phyloP scores from a whole-genome alignment of 2,113 vertebrate species.

The Globicephala melas region DNA sequence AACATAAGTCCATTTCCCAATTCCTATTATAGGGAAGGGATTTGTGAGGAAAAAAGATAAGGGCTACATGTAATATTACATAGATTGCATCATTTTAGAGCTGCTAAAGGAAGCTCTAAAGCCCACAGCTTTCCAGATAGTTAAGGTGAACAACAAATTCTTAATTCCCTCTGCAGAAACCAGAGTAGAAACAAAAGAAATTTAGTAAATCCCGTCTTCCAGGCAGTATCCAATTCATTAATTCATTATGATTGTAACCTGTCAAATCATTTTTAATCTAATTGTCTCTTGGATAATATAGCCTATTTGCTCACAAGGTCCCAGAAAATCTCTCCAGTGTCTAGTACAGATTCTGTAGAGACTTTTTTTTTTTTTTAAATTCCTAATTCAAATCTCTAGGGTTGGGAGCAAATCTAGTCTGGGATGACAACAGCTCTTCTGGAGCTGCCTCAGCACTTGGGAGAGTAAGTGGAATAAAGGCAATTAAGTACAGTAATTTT shows the following conservation, averaged over 20 bases:
- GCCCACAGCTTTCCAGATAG: background rate
- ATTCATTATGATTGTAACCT: background rate
- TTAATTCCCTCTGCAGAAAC: background rate
- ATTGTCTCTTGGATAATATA: background rate
- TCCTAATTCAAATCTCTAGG: background rate
- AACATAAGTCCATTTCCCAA: constrained; percentile 5
- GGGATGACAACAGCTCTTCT: background rate
- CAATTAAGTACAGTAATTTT: background rate
- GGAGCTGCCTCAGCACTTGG: background rate
- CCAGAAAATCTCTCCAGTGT: background rate
- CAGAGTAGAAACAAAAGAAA: background rate
- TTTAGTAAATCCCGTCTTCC: background rate
- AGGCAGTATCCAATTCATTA: background rate
- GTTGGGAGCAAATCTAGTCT: background rate
- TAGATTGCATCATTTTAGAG: background rate
- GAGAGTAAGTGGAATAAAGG: background rate
- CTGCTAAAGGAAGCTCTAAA: background rate
- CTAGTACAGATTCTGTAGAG: background rate
- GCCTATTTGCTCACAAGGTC: background rate
- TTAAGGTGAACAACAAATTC: background rate
- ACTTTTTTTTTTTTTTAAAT: background rate
- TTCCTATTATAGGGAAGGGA: background rate
- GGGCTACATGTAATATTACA: background rate
- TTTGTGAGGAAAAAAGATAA: background rate
- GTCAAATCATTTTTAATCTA: background rate